These are phyloP conservation scores for Siderastrea siderea DNA, from an alignment of 92 coral and sea anemone species.

Conservation along the genomic window DNA sequence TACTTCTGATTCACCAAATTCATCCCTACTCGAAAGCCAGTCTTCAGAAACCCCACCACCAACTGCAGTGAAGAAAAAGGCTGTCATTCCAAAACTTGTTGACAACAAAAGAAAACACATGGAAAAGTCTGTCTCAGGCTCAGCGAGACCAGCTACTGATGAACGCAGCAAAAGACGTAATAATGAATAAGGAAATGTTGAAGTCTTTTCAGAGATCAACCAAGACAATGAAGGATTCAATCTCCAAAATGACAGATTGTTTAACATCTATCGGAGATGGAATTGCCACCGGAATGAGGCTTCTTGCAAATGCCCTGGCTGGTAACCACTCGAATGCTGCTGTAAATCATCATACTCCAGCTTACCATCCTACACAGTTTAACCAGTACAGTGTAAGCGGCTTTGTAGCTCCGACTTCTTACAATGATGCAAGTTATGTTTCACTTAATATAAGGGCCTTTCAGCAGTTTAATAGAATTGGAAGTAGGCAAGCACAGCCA, in stretches of 20 bases:
- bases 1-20: slow-evolving; percentile 27
- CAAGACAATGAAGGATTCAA: neutral
- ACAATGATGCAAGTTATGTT: slow-evolving; percentile 28
- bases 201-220: neutral
- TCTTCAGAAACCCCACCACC: slow-evolving; percentile 13
- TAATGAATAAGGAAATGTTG: neutral
- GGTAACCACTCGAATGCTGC: neutral
- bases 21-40: slow-evolving; percentile 26
- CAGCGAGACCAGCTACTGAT: slow-evolving; percentile 54
- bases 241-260: slow-evolving; percentile 17
- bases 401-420: slow-evolving; percentile 11
- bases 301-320: slow-evolving; percentile 7
- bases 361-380: slow-evolving; percentile 11
- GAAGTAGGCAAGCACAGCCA: slow-evolving; percentile 10
- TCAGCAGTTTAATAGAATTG: slow-evolving; percentile 19
- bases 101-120: slow-evolving; percentile 51
- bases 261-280: slow-evolving; percentile 14
- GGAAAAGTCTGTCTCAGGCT: slow-evolving; percentile 46
- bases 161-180: slow-evolving; percentile 39
- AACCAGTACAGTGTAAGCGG: slow-evolving; percentile 3
- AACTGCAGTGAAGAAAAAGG: slow-evolving; percentile 9
- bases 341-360: slow-evolving; percentile 20
- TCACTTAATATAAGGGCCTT: slow-evolving; percentile 14
- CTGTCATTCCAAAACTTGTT: slow-evolving; percentile 48
- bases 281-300: slow-evolving; percentile 32